Evolutionary conservation across 2,888 invertebrate species (phyloP), one percentile per base, ranked within the genome.

Genomic region (Polymixis lichenea): DNA sequence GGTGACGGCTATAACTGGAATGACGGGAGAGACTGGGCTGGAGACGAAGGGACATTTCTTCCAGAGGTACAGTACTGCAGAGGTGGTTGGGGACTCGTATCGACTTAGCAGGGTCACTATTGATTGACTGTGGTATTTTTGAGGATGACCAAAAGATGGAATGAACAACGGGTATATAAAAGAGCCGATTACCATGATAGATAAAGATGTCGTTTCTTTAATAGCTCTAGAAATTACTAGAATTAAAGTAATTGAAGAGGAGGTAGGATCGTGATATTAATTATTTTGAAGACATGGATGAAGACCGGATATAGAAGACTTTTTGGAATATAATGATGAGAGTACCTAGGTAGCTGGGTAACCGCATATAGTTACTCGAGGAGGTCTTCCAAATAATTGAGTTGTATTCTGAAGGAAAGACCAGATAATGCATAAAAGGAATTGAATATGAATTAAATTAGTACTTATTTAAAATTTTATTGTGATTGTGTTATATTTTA

Each of bases 81-180:
- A 91, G 71, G 94, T 95, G 7, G 94, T 96, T 0, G 96, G 96
- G 0, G 96, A 96, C 84, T 93, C 95, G 0, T 96, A 96, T 79
- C 94, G 92, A 75, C 75, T 94, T 0, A 95, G 94, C 69, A 92
- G 93, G 60, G 92, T 92, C 46, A 95, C 94, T 82, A 94, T 96
- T 75, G 96, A 96, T 87, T 96, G 80, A 91, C 15, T n/a, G 19
- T 19, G 15, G 3, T 32, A 11, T n/a, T 49, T 5, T 32, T 3
- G 9, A 28, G 43, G 32, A 19, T 5, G 15, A 32, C 22, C 9
- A 32, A 11, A n/a, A 22, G 0, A n/a, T 19, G 17, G 51, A 5
- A 22, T 32, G 9, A 32, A 56, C 7, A 32, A 51, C 55, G 62
- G 28, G 56, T 62, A 62, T 13, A n/a, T n/a, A 60, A 60, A 67